Percentiles rank a stretch among this genome's conserved stretches.
These are phyloP conservation scores for Stegophylla sp. DNA, from an alignment of 2,888 invertebrate species.

Conservation along the genomic window DNA sequence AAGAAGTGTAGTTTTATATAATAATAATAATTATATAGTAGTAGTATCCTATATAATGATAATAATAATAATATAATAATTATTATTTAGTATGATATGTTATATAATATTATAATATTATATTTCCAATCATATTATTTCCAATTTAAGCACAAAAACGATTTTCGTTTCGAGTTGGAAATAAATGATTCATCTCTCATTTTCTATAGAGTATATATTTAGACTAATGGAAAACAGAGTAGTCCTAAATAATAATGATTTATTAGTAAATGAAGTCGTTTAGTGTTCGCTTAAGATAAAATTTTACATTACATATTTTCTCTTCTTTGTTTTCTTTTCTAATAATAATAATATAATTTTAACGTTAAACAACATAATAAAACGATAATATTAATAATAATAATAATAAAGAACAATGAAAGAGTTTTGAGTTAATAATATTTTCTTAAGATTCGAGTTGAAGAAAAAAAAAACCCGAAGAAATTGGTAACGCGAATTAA, in stretches of 20 bases:
- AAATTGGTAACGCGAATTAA: conserved; percentile 54
- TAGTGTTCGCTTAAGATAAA: conserved; percentile 12
- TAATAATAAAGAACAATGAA: neutral
- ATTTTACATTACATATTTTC: neutral
- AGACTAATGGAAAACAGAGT: conserved; percentile 50
- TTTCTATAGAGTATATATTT: conserved; percentile 42
- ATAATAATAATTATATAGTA: conserved; percentile 21
- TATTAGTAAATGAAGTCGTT: conserved; percentile 6
- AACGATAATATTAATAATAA: conserved; percentile 12
- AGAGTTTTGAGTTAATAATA: neutral
- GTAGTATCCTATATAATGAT: no score
- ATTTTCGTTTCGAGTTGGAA: conserved; percentile 28
- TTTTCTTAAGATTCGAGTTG: neutral
- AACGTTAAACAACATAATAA: conserved; percentile 51
- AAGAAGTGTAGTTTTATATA: conserved; percentile 44
- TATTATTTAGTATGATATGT: conserved; percentile 29
- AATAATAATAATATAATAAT: conserved; percentile 36
- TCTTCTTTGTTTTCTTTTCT: conserved; percentile 17
- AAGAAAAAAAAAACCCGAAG: conserved; percentile 19
- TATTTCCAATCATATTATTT: conserved; percentile 33
- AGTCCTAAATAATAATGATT: conserved; percentile 48
- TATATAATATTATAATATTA: conserved; percentile 34
- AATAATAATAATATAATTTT: no score
- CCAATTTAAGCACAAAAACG: conserved; percentile 33
- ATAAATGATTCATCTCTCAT: conserved; percentile 1